A percentile compares a stretch with the other conserved stretches of the same genome.
Evolutionary conservation across 1,140 invertebrate species (phyloP).

Genomic region (Drosophila kepulauana): DNA sequence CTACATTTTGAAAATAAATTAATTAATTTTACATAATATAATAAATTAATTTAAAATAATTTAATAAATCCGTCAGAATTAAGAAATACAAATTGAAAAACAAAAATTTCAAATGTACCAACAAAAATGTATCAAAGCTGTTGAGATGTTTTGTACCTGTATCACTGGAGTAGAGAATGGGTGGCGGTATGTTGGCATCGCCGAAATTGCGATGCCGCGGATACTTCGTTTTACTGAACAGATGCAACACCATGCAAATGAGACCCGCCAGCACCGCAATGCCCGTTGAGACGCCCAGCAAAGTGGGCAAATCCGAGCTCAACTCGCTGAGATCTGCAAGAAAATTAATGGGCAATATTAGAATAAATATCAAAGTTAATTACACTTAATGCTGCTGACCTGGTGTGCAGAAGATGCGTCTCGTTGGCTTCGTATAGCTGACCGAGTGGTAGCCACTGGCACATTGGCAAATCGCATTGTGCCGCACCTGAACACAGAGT

Average conservation of each 20-base stretch:
- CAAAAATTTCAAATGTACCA: too few species aligned
- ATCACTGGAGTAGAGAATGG: slow-evolving; percentile 93
- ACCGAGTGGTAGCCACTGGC: slow-evolving; percentile 91
- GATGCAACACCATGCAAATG: slow-evolving; percentile 93
- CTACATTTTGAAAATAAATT: too few species aligned
- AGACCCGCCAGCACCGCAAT: slow-evolving; percentile 93
- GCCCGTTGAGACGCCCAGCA: slow-evolving; percentile 92
- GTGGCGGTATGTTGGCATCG: slow-evolving; percentile 92
- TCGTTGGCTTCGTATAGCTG: slow-evolving; percentile 89
- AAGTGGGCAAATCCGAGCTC: slow-evolving; percentile 92
- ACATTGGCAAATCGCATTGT: slow-evolving; percentile 94
- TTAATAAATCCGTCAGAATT: too few species aligned
- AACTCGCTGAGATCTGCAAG: slow-evolving; percentile 91
- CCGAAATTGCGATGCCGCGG: slow-evolving; percentile 91
- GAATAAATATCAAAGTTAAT: not conserved
- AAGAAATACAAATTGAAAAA: too few species aligned
- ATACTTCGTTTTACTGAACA: slow-evolving; percentile 91
- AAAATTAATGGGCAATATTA: not conserved
- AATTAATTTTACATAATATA: too few species aligned
- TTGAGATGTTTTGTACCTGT: slow-evolving; percentile 86
- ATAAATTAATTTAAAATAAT: too few species aligned
- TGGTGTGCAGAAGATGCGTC: slow-evolving; percentile 92
- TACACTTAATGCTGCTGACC: slow-evolving; percentile 85
- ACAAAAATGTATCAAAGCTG: too few species aligned
- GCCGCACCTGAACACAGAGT: slow-evolving; percentile 92